Evolutionary conservation across 2,888 invertebrate species (phyloP), one percentile per base, ranked within the genome.

Genomic region (Drosophila longiperda): DNA sequence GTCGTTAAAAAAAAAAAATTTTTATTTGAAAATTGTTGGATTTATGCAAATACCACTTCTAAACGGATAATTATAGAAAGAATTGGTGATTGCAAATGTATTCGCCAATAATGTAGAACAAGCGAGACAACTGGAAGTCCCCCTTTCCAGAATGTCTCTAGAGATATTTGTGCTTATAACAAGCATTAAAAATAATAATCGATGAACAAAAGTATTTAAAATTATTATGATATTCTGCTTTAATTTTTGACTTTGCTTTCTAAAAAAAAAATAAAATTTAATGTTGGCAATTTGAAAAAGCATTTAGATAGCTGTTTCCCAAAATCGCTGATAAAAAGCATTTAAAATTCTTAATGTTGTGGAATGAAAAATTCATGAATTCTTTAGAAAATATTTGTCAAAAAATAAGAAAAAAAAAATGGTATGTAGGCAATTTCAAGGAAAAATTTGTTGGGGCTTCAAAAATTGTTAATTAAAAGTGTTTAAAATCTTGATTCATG

Each of bases 1-100:
- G 82, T 84, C 73, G 77, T 75, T 81, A 75, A 83, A 81, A 82
- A 76, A 82, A 76, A 63, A 65, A 76, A 12, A 33, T 8, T 11
- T 57, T 32, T 34, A 71, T 70, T 83, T 72, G 67, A 74, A 78
- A 80, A 67, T 71, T 58, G 66, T 55, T 75, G 64, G 61, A 66
- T 64, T 65, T 48, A 38, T 32, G 72, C 79, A 74, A 84, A 80
- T 83, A 68, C 23, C 45, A 45, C 66, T 68, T 69, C 67, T 68
- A 77, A 82, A 76, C 69, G 73, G 66, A 73, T 85, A 76, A 79
- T 68, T 73, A 69, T 36, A 11, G 40, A 45, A 11, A 17, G 20
- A 20, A 40, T 32, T 40, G 57, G 20, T 20, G 15, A 42, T 42
- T 29, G 20, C n/a, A 32, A 57, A 40, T 20, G 55, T 55, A 15